Percentiles rank a stretch among this genome's conserved stretches.
These are phyloP conservation scores for Pararge aegeria DNA, from an alignment of 1,140 invertebrate genomes.

Conservation along the genomic window DNA sequence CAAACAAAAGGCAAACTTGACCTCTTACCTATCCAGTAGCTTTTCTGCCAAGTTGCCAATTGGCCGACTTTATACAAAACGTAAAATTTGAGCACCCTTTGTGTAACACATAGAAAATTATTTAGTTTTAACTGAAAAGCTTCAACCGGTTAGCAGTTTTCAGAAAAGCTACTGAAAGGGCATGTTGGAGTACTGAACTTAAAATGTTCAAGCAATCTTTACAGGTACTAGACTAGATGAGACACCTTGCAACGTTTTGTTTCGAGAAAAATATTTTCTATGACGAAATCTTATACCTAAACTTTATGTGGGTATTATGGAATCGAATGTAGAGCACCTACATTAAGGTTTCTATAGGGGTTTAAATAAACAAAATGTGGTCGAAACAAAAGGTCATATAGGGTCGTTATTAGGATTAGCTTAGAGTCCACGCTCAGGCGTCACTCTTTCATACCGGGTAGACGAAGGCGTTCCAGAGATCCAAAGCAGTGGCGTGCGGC, in stretches of 20 bases:
- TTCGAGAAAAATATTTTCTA: slow-evolving; percentile 24
- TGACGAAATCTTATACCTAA: no score
- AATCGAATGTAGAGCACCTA: neutral
- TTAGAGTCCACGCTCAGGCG: slow-evolving; percentile 59
- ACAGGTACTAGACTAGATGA: neutral
- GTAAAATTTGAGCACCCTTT: no score
- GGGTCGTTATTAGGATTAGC: slow-evolving; percentile 12
- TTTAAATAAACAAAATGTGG: slow-evolving; percentile 10
- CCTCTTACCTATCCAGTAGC: no score
- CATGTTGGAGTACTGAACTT: no score
- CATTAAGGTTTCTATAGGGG: neutral
- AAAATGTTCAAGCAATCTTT: neutral
- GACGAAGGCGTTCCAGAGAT: slow-evolving; percentile 80
- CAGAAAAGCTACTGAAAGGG: no score
- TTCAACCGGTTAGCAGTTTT: no score
- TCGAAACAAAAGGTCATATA: slow-evolving; percentile 31
- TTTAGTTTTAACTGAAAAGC: no score
- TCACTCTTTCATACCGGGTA: slow-evolving; percentile 77
- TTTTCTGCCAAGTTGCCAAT: no score
- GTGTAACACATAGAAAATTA: no score
- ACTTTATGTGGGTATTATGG: no score
- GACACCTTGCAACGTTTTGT: slow-evolving; percentile 26
- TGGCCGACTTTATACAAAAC: no score
- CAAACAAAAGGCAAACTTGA: neutral
- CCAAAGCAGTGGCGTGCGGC: slow-evolving; percentile 81